Evolutionary conservation across 2,113 vertebrate genomes (phyloP), one percentile per base, ranked within the genome.

Genomic region (Mormoops blainvillei): DNA sequence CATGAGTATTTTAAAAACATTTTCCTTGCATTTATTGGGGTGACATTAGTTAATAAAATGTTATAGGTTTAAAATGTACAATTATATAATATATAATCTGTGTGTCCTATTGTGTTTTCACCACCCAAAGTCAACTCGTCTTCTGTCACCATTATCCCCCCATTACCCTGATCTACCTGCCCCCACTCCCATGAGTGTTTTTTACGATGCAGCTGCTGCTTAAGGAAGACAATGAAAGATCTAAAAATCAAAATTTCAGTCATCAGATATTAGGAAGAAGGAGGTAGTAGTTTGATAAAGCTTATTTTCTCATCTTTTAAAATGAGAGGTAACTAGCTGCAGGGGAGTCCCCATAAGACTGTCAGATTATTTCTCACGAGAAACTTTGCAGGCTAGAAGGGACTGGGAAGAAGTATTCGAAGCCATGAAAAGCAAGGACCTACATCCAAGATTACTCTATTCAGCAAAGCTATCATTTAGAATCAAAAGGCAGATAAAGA

Each of bases 241-340:
- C 12, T 95, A 54, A 91, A 96, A 85, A 76, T 82, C 31, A 89
- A 81, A 83, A n/a, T 77, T 89, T 86, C 68, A 48, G 2, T 77
- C 38, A 77, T 13, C 24, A 80, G n/a, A 92, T 65, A 84, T 15
- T 92, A 65, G 80, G 15, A 68, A 92, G 89, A 82, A 26, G 13
- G 56, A 67, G 36, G 8, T 26, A 50, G 76, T 45, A n/a, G 58
- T 86, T 33, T 90, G 87, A 94, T 71, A 93, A 92, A 36, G 26
- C 67, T 77, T 67, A 63, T 70, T 81, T 91, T 86, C 50, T 93
- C 70, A 83, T 67, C 65, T 73, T 80, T 71, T 95, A 65, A 83
- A 84, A 73, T 71, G 20, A 52, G 71, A 92, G 61, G 2, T 63
- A 63, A 63, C 61, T 63, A 63, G 61, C 28, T 63, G 31, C 28